Evolutionary conservation across 2,797 vertebrate species (phyloP), one percentile per base, ranked within the genome.

Genomic region (Bradypodion ventrale): DNA sequence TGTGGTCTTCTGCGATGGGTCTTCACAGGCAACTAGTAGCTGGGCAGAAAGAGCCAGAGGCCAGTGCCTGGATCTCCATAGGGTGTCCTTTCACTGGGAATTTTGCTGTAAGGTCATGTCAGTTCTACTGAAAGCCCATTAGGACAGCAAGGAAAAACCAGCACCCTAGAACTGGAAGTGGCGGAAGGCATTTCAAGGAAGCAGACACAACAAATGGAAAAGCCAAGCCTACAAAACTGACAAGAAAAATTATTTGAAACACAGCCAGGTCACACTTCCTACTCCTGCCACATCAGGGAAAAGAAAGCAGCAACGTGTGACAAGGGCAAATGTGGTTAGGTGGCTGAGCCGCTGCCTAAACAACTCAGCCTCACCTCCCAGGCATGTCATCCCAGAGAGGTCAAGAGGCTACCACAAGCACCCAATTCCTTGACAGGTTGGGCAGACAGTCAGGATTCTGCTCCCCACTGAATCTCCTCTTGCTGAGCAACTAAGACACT

Each of bases 361-460:
- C 68, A 37, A 76, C 37, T 76, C 63, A 76, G 63, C 29, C 12
- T 73, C 46, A 73, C 69, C 21, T 65, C 23, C 77, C 35, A 73
- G 44, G 35, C 69, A 32, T 27, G 13, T 32, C 27, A 69, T 74
- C 69, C 44, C 60, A 42, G 75, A 32, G 37, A 21, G 59, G 35
- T 65, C 35, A 29, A 44, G 35, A 95, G 91, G 88, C 91, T 94
- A 89, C 95, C 96, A 97, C 96, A 96, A 97, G 97, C 95, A 96
- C 95, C 96, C 96, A 97, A n/a, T 97, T 97, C 95, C 97, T 93
- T 92, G 29, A 8, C 35, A 92, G 90, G 93, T 92, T 89, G 91
- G 92, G 92, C 92, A 88, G 83, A 66, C 88, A 89, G 93, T 91
- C 91, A 88, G 90, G 68, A 80, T 35, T 32, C 13, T 32, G 4